Conservation (phyloP, 2,888 invertebrate genomes). For the Mythimna lalbum region DNA sequence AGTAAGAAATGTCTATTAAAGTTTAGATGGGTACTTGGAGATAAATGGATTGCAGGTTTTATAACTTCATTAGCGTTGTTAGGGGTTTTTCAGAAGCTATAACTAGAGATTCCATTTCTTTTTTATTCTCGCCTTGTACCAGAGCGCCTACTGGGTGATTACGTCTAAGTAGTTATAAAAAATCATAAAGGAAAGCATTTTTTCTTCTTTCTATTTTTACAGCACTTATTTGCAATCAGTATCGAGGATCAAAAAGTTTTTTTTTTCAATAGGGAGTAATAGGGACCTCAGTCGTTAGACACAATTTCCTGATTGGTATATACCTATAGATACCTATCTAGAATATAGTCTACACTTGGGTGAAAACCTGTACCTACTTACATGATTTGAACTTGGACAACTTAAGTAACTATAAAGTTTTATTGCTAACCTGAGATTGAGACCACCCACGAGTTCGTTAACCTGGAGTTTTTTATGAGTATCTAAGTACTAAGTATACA, state of each 20-base stretch:
- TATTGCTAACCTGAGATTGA: conserved; percentile 31
- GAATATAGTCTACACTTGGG: neutral
- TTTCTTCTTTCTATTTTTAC: neutral
- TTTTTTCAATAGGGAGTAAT: conserved; percentile 5
- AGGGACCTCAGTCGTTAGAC: neutral
- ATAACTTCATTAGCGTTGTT: conserved; percentile 15
- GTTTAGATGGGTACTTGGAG: conserved; percentile 1
- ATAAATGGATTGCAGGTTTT: conserved; percentile 18
- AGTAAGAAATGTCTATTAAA: conserved; percentile 9
- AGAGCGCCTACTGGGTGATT: conserved; percentile 1
- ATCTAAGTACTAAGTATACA: neutral
- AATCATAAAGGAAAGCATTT: neutral
- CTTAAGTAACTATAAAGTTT: conserved; percentile 40
- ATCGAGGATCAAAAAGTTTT: neutral
- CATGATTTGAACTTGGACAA: conserved; percentile 25
- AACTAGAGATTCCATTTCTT: neutral
- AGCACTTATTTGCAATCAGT: neutral
- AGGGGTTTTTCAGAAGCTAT: neutral
- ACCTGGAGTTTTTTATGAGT: conserved; percentile 17
- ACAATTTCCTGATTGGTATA: conserved; percentile 10
- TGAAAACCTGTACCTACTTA: conserved; percentile 12
- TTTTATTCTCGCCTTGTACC: neutral
- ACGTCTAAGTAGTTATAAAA: neutral
- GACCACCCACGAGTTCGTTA: conserved; percentile 43
- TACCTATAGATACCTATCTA: neutral